Conservation (phyloP, 1,140 invertebrate species). For the Drosophila subobscura region DNA sequence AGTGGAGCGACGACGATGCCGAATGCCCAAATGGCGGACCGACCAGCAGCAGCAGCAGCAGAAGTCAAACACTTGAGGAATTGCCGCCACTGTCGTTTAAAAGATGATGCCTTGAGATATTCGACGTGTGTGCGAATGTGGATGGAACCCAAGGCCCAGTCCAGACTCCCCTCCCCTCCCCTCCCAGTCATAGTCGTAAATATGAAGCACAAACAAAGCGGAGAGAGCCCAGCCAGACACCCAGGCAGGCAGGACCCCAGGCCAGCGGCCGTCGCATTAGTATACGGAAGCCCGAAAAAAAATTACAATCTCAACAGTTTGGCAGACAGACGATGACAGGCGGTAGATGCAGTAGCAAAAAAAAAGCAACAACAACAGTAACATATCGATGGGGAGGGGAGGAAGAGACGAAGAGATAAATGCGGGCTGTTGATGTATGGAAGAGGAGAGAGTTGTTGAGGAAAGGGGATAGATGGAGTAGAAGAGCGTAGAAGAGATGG, state of each 20-base stretch:
- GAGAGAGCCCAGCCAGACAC: constrained; percentile 30
- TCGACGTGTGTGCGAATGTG: constrained; percentile 45
- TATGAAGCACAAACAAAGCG: constrained; percentile 76
- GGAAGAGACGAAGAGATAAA: no score
- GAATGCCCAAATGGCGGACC: constrained; percentile 1
- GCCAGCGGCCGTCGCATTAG: constrained; percentile 60
- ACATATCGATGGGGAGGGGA: no score
- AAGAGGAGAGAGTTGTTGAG: no score
- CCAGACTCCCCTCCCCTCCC: constrained; percentile 10
- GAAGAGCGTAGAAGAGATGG: background rate
- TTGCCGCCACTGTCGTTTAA: constrained; percentile 79
- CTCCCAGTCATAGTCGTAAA: constrained; percentile 62
- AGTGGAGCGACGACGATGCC: constrained; percentile 58
- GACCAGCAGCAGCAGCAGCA: constrained; percentile 53
- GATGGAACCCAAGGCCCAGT: constrained; percentile 3
- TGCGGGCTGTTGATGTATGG: no score
- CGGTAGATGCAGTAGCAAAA: constrained; percentile 18
- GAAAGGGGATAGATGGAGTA: no score
- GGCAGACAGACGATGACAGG: constrained; percentile 74
- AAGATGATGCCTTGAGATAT: constrained; percentile 79
- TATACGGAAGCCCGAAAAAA: constrained; percentile 69
- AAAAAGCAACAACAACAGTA: no score
- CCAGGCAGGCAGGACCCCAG: constrained; percentile 27
- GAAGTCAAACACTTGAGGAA: constrained; percentile 74
- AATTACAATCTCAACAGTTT: constrained; percentile 72